Conservation (phyloP, 1,140 invertebrate species). For the Schlechtendalia chinensis region DNA sequence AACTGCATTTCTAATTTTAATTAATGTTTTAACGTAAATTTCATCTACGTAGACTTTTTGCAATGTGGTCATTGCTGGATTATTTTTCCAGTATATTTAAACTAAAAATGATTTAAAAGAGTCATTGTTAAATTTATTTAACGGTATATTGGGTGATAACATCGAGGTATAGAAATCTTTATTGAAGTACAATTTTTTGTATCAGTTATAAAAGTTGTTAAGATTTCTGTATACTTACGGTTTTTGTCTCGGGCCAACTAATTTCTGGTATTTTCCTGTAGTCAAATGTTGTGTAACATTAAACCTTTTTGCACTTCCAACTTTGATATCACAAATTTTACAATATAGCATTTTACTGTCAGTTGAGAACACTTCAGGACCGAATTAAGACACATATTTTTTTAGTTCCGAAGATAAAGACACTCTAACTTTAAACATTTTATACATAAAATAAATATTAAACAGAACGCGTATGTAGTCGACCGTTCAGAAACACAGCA, state of each 20-base stretch:
- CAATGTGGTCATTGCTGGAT: not conserved
- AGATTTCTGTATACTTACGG: not conserved
- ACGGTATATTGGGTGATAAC: slow-evolving; percentile 10
- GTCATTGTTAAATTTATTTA: slow-evolving; percentile 17
- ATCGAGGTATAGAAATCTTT: not conserved
- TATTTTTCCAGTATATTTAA: slow-evolving; percentile 8
- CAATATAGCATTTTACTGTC: slow-evolving; percentile 5
- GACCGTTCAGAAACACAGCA: not conserved
- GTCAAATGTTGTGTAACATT: no score
- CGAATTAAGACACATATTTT: not conserved
- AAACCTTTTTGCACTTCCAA: no score
- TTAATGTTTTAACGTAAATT: not conserved
- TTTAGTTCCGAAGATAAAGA: not conserved
- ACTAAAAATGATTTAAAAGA: no score
- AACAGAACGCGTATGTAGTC: slow-evolving; percentile 4
- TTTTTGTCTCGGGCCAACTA: not conserved
- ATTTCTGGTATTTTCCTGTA: not conserved
- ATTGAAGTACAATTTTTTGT: slow-evolving; percentile 1
- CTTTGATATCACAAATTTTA: not conserved
- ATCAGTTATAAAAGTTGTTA: not conserved
- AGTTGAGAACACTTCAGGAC: slow-evolving; percentile 4
- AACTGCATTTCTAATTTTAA: slow-evolving; percentile 8
- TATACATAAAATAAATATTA: not conserved
- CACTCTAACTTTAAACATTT: not conserved
- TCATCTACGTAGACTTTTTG: slow-evolving; percentile 4